These are phyloP conservation scores for Semicossyphus pulcher DNA, from an alignment of 2,113 vertebrate species.

Conservation along the genomic window DNA sequence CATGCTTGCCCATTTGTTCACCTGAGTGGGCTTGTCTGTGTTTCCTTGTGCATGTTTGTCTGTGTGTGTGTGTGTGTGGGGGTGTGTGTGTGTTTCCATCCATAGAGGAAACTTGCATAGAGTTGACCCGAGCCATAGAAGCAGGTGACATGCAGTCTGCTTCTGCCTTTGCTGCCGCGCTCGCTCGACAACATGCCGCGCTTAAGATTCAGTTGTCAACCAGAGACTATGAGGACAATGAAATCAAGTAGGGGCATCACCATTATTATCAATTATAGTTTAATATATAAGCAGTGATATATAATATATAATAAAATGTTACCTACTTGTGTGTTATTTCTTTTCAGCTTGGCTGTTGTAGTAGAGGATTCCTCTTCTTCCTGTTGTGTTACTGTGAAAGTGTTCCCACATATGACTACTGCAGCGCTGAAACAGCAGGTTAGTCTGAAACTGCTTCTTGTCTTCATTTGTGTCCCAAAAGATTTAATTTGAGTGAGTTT, in stretches of 20 bases:
- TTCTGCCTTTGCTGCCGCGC: constrained; percentile 76
- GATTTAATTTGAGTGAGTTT: no score
- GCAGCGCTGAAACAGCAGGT: constrained; percentile 91
- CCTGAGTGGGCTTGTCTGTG: constrained; percentile 14
- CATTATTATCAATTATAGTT: not conserved
- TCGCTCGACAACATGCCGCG: constrained; percentile 81
- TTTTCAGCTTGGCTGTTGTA: constrained; percentile 85
- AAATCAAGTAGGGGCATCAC: constrained; percentile 84
- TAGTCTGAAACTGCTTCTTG: constrained; percentile 5
- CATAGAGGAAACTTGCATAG: constrained; percentile 86
- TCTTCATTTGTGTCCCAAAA: constrained; percentile 1
- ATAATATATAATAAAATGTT: not conserved
- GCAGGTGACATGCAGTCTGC: constrained; percentile 85
- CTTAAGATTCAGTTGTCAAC: constrained; percentile 83
- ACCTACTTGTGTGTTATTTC: not conserved
- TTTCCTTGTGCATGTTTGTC: not conserved
- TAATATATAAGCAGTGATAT: not conserved
- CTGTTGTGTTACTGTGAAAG: constrained; percentile 86
- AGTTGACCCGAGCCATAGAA: constrained; percentile 85
- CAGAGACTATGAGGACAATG: constrained; percentile 79
- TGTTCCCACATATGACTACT: constrained; percentile 84
- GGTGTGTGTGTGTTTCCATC: not conserved
- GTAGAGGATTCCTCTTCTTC: constrained; percentile 91
- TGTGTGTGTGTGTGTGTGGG: not conserved
- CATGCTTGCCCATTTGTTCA: constrained; percentile 13